Base-by-base conservation (phyloP, 2,888 invertebrate species). In the Petrophora chlorosata region DNA sequence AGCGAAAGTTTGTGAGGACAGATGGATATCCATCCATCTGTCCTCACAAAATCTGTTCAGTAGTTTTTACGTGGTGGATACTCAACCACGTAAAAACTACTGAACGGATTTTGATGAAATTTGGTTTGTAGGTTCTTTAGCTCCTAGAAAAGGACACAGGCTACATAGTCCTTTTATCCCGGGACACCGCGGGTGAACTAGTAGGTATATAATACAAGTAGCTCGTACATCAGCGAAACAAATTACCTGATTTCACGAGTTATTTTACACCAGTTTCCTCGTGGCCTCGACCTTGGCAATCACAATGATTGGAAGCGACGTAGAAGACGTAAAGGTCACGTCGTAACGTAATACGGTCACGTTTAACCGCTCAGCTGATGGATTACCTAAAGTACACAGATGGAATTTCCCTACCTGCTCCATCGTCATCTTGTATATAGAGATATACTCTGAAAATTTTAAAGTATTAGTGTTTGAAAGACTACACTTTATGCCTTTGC, bases 301-400 rank as follows among this genome's bases (percentile, higher is more conserved):
- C 16, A 26, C 35, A 25, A 42, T 30, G 34, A 43, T 49, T 41
- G 48, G 48, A 48, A 36, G 42, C 48, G 32, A 16, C 23, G 39
- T 23, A 19, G 3, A n/a, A n/a, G n/a, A n/a, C 22, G 30, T 8
- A 16, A 39, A 44, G 40, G 40, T 35, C 48, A 38, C 48, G 40
- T 40, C 22, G 28, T 4, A 34, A 3, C 32, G 30, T 48, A 48
- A 48, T 42, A 42, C 36, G 26, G 22, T 42, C 48, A 48, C 48
- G 48, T 42, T 15, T 10, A 29, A n/a, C 17, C 28, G 39, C 23
- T 29, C 29, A 23, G 15, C 42, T 42, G 48, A 48, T 48, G 32
- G 42, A 48, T 48, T 22, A 30, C 12, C 8, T 5, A 16, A 28
- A 9, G 8, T 25, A 25, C 25, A 10, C 10, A 25, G 10, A 9